Base-by-base conservation (phyloP, 2,888 invertebrate genomes). In the Catocala fraxini region DNA sequence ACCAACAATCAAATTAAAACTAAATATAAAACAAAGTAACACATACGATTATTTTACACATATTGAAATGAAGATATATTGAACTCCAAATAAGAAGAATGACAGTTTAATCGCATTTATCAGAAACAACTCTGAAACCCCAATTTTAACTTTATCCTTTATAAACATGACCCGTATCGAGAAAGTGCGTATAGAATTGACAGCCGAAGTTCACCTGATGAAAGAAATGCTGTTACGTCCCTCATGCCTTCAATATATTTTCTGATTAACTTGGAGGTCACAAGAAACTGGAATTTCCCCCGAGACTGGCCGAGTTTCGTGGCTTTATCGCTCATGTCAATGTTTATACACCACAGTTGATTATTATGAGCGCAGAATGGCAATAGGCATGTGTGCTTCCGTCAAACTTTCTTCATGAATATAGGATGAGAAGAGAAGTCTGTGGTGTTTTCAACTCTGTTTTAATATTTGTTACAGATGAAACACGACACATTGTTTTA, bases 201-300 rank as follows among this genome's bases (percentile, higher is more conserved):
- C 55, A 59, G 51, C 56, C 51, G 56, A 57, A 59, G 59, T 59
- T 72, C 59, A 76, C 71, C 72, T 77, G 79, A 76, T 76, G 73
- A 75, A 77, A 77, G 67, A 73, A 77, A 80, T 67, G 61, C 66
- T 56, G 48, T 68, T 47, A 65, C 63, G 45, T 70, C 59, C 49
- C 48, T 51, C 46, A 43, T 35, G 54, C 70, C 74, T 70, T 65
- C 77, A 73, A 75, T 81, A 70, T 66, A 66, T 82, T 81, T 84
- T 84, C 73, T 85, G 81, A 85, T 85, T 83, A 84, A 76, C 71
- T 81, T 71, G 67, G 78, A 78, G 81, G 79, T 77, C 73, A 70
- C 74, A 77, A 79, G 81, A 71, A 83, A 77, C 74, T 77, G 77
- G 76, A 86, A 89, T 88, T 89, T 89, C 88, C 87, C 88, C 53